Evolutionary conservation across 1,140 invertebrate species (phyloP).

Genomic region (Parasteatoda tepidariorum): DNA sequence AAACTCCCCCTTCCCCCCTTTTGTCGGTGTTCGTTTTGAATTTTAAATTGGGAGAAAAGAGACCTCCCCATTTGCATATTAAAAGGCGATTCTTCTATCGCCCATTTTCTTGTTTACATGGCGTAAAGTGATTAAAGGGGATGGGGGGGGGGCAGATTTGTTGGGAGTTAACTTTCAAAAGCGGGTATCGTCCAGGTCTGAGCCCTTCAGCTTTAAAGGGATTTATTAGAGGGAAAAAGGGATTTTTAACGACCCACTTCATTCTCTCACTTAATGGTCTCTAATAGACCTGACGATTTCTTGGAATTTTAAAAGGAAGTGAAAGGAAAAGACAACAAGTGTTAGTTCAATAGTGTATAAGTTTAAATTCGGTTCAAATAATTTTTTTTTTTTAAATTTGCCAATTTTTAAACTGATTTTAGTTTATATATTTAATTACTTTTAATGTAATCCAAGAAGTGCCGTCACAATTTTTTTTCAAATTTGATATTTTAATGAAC

Average conservation of each 20-base stretch:
- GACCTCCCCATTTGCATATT: constrained; percentile 34
- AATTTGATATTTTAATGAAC: too few relatives aligned
- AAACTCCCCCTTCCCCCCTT: background rate
- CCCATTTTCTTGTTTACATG: constrained; percentile 44
- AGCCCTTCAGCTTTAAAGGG: background rate
- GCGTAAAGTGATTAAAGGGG: constrained; percentile 18
- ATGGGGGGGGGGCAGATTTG: background rate
- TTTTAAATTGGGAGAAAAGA: background rate
- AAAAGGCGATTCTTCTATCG: constrained; percentile 27
- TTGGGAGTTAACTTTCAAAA: background rate
- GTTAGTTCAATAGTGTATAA: too few relatives aligned
- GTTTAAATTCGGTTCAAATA: too few relatives aligned
- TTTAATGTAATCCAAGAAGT: too few relatives aligned
- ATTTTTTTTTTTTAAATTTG: too few relatives aligned
- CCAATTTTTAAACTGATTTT: too few relatives aligned
- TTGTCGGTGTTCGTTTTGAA: constrained; percentile 1
- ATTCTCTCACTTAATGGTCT: too few relatives aligned
- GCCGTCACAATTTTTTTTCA: too few relatives aligned
- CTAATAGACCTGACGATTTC: too few relatives aligned
- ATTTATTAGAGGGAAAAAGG: background rate
- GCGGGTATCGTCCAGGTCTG: background rate
- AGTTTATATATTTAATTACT: too few relatives aligned
- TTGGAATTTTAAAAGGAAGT: too few relatives aligned
- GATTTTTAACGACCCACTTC: background rate
- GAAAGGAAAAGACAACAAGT: too few relatives aligned